Percentiles rank a stretch among this genome's conserved stretches.
Evolutionary conservation across 2,113 vertebrate species (phyloP).

Genomic region (Terrapene triunguis): DNA sequence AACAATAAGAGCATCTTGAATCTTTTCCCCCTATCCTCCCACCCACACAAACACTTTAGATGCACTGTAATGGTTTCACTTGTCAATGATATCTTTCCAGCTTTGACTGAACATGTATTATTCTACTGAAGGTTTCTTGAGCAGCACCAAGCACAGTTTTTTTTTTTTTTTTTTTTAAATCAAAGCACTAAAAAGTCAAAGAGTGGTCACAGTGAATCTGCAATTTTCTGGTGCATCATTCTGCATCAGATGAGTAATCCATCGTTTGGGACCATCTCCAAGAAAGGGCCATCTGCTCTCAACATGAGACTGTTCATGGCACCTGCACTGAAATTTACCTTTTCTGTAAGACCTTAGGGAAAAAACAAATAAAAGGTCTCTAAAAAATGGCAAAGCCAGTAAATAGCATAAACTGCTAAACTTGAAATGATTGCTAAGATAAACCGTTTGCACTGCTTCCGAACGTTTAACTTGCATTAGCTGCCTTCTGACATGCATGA

Average conservation of each 20-base stretch:
- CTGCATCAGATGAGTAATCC: conserved; percentile 65
- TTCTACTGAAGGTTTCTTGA: conserved; percentile 9
- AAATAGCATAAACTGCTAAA: conserved; percentile 33
- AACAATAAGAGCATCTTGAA: neutral
- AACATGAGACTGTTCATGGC: conserved; percentile 35
- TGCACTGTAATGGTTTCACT: neutral
- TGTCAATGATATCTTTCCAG: neutral
- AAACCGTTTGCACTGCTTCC: conserved; percentile 22
- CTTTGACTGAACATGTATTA: neutral
- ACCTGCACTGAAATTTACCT: conserved; percentile 60
- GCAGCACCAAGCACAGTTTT: neutral
- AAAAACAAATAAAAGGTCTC: conserved; percentile 36
- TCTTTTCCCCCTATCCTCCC: neutral
- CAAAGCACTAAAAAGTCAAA: conserved; percentile 56
- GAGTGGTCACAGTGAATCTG: conserved; percentile 45
- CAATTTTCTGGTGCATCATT: conserved; percentile 73
- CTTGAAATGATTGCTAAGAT: conserved; percentile 22
- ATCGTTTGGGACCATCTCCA: conserved; percentile 70
- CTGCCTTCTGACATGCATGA: conserved; percentile 32
- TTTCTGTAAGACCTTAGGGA: conserved; percentile 52
- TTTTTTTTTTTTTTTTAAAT: neutral
- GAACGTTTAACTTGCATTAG: conserved; percentile 30
- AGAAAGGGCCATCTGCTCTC: conserved; percentile 70
- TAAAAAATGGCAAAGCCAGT: conserved; percentile 39
- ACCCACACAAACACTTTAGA: neutral